Conservation (phyloP, 1,140 invertebrate genomes). For the Battus philenor region DNA sequence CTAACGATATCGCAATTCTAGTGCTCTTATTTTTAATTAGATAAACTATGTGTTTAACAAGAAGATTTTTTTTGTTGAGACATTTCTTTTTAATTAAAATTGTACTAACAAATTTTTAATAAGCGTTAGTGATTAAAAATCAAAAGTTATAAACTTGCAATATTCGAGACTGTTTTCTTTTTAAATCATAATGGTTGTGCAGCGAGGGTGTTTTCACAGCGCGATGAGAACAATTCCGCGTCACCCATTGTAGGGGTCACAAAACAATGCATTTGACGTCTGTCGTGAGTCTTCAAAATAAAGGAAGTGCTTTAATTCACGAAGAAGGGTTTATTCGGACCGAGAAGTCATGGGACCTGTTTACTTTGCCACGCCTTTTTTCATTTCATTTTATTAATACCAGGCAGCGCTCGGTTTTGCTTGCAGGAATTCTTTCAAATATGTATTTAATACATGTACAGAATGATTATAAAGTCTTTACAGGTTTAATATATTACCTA, state of each 20-base stretch:
- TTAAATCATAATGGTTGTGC: conserved; percentile 9
- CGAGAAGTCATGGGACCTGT: conserved; percentile 28
- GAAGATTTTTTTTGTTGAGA: too few species aligned
- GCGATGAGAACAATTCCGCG: conserved; percentile 20
- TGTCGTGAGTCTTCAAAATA: conserved; percentile 24
- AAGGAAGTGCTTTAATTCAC: conserved; percentile 37
- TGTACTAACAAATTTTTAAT: too few species aligned
- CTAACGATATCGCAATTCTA: too few species aligned
- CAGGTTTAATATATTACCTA: too few species aligned
- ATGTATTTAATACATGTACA: too few species aligned
- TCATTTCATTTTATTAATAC: conserved; percentile 18
- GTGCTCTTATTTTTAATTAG: too few species aligned
- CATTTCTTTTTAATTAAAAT: too few species aligned
- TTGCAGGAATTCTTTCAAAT: conserved; percentile 3
- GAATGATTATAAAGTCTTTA: too few species aligned
- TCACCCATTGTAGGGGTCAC: conserved; percentile 21
- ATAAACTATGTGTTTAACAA: too few species aligned
- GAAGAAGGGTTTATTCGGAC: conserved; percentile 36
- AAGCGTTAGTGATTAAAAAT: too few species aligned
- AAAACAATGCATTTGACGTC: conserved; percentile 31
- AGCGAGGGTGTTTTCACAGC: conserved; percentile 9
- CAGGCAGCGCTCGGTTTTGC: neutral
- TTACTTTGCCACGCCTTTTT: conserved; percentile 26
- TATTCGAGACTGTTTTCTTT: conserved; percentile 3
- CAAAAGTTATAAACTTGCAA: too few species aligned